These are phyloP conservation scores for Eustalomyia histrio DNA, from an alignment of 2,888 invertebrate species.

Conservation along the genomic window DNA sequence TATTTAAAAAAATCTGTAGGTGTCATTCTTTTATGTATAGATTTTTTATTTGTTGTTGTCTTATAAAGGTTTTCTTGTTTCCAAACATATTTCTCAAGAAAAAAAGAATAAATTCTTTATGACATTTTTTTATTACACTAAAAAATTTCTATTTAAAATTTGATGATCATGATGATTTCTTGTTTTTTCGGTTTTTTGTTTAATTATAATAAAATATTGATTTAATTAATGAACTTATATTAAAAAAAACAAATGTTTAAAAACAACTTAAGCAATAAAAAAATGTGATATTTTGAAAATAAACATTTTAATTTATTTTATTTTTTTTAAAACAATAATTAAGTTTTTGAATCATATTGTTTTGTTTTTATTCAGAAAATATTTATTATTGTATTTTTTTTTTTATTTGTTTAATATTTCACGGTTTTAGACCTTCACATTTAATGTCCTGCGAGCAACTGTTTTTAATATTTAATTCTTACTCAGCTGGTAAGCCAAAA, in stretches of 20 bases:
- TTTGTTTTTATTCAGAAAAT: background rate
- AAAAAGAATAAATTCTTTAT: slow-evolving; percentile 26
- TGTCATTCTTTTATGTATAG: slow-evolving; percentile 20
- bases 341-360: background rate
- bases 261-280: slow-evolving; percentile 7
- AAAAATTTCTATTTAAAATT: background rate
- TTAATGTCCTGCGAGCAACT: slow-evolving; percentile 57
- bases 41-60: background rate
- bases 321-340: slow-evolving; percentile 15
- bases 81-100: slow-evolving; percentile 20
- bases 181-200: slow-evolving; percentile 5
- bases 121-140: slow-evolving; percentile 30
- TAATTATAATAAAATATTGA: slow-evolving; percentile 35
- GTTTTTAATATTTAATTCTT: slow-evolving; percentile 28
- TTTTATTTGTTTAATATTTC: slow-evolving; percentile 1
- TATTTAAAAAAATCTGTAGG: slow-evolving; percentile 38
- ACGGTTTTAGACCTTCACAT: slow-evolving; percentile 33
- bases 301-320: background rate
- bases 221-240: slow-evolving; percentile 33
- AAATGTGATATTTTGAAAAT: slow-evolving; percentile 12
- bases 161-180: slow-evolving; percentile 3
- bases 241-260: slow-evolving; percentile 7
- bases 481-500: slow-evolving; percentile 61
- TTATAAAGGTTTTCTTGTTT: background rate
- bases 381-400: background rate